phyloP scores from a whole-genome alignment of 2,113 vertebrate genomes.

The Choloepus hoffmanni region DNA sequence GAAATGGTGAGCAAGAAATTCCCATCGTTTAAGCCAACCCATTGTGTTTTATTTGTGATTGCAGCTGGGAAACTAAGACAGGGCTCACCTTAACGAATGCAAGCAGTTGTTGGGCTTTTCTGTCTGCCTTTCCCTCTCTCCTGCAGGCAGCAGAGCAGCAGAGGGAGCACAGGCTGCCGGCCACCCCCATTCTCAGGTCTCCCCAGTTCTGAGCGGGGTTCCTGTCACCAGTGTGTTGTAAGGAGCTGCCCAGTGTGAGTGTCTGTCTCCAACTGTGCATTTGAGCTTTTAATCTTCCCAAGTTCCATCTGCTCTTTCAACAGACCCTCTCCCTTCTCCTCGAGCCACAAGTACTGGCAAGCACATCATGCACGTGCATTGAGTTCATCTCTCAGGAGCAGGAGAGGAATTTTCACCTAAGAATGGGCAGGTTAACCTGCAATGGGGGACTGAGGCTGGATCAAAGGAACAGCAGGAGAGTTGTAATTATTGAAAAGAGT shows the following conservation, averaged over 20 bases:
- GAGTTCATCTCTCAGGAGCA: background rate
- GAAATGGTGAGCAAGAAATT: too few species aligned
- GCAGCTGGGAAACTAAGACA: too few species aligned
- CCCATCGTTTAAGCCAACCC: too few species aligned
- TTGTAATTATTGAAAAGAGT: background rate
- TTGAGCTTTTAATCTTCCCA: constrained; percentile 2
- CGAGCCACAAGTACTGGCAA: background rate
- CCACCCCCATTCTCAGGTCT: background rate
- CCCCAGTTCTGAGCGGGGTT: background rate
- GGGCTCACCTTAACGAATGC: background rate
- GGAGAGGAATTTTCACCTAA: background rate
- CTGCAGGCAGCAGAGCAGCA: background rate
- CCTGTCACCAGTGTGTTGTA: rapidly evolving
- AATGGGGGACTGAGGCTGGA: background rate
- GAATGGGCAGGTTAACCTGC: background rate
- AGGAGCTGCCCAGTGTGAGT: background rate
- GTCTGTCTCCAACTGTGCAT: background rate
- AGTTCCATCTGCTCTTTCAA: background rate
- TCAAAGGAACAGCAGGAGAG: background rate
- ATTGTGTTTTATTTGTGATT: too few species aligned
- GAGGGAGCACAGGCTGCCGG: rapidly evolving
- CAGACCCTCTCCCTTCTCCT: background rate
- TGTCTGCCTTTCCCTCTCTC: background rate
- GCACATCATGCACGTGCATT: rapidly evolving
- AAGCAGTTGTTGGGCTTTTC: background rate